These are phyloP conservation scores for Crocodylus rhombifer DNA, from an alignment of 2,797 vertebrate genomes.

Conservation along the genomic window DNA sequence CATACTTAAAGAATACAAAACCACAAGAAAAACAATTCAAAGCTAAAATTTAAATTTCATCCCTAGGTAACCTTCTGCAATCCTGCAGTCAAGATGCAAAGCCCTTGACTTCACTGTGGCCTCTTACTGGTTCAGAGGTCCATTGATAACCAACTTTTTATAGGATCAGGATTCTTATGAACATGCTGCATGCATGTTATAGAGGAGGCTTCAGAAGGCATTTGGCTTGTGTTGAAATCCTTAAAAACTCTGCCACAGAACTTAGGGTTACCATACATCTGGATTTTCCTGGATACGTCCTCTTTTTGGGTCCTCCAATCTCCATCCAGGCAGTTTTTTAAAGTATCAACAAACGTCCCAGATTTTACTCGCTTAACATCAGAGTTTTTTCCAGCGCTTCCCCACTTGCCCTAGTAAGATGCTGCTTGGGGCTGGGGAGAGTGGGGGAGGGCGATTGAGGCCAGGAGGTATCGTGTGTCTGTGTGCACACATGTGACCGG, in stretches of 20 bases:
- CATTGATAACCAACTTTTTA: fast-evolving
- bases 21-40: background rate
- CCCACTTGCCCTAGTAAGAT: too few relatives aligned
- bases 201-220: background rate
- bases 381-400: too few relatives aligned
- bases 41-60: background rate
- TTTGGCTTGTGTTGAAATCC: background rate
- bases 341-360: too few relatives aligned
- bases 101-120: background rate
- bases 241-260: background rate
- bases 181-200: background rate
- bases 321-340: too few relatives aligned
- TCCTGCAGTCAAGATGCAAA: background rate
- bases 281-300: too few relatives aligned
- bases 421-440: too few relatives aligned
- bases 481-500: too few relatives aligned
- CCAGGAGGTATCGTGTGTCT: too few relatives aligned
- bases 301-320: too few relatives aligned
- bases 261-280: too few relatives aligned
- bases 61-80: background rate
- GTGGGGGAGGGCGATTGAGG: too few relatives aligned
- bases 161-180: background rate
- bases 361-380: too few relatives aligned
- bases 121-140: background rate
- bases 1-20: background rate